phyloP scores from a whole-genome alignment of 1,140 invertebrate genomes.

The Drosophila bocki region DNA sequence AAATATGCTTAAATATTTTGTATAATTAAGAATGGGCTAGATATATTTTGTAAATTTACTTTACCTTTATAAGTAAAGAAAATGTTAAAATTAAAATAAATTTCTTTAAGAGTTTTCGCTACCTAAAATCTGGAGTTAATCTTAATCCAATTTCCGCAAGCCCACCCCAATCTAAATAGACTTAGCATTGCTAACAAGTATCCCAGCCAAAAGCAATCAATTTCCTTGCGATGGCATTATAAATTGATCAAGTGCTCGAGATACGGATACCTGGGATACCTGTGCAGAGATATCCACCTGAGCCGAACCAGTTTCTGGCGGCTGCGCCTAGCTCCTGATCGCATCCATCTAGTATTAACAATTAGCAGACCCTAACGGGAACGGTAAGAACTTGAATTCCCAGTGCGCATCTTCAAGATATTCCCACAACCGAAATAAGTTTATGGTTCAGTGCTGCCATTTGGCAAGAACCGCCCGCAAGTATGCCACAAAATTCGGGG shows the following conservation, averaged over 20 bases:
- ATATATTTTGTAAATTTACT: neutral
- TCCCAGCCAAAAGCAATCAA: conserved; percentile 54
- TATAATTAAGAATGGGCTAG: neutral
- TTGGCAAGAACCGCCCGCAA: conserved; percentile 38
- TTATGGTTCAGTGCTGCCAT: neutral
- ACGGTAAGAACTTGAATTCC: conserved; percentile 20
- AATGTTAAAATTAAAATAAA: neutral
- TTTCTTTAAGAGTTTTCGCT: neutral
- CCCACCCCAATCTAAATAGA: conserved; percentile 12
- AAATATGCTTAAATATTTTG: neutral
- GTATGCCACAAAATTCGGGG: conserved; percentile 46
- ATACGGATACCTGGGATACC: conserved; percentile 19
- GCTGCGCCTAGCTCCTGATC: conserved; percentile 3
- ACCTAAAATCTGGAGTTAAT: neutral
- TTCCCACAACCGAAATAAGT: neutral
- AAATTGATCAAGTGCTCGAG: conserved; percentile 44
- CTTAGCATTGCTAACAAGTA: conserved; percentile 43
- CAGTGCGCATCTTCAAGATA: conserved; percentile 19
- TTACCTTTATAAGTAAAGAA: too few species aligned
- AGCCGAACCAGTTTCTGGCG: conserved; percentile 35
- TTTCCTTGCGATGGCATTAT: conserved; percentile 42
- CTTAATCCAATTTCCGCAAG: neutral
- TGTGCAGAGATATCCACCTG: conserved; percentile 6
- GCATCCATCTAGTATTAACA: conserved; percentile 5
- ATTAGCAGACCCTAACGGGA: conserved; percentile 32